Percentiles rank a stretch among this genome's conserved stretches.
Evolutionary conservation across 53 echinoderm and acorn worm genomes (phyloP).

Genomic region (Stichopus horrens): DNA sequence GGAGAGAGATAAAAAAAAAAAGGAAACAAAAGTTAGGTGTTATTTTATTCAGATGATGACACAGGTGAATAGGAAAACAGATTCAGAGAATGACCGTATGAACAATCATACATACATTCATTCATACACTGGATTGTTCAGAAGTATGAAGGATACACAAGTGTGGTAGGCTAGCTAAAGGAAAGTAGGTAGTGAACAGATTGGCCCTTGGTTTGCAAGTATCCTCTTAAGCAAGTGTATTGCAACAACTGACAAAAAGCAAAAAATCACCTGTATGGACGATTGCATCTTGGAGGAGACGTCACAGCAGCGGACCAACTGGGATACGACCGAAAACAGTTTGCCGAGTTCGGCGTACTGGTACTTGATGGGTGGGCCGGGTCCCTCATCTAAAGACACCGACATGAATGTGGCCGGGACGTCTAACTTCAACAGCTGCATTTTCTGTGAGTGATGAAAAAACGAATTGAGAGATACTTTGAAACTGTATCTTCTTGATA

Average conservation of each 20-base stretch:
- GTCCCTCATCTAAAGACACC: conserved; percentile 94
- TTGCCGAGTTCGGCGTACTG: conserved; percentile 99
- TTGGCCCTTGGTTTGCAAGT: no score
- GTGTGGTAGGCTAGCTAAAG: no score
- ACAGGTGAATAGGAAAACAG: no score
- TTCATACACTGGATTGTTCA: no score
- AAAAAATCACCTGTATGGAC: conserved; percentile 61
- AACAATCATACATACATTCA: no score
- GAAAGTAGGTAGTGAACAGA: no score
- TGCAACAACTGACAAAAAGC: no score
- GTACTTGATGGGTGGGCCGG: conserved; percentile 99
- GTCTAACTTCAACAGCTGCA: conserved; percentile 83
- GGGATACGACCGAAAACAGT: conserved; percentile 93
- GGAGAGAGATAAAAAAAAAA: neutral
- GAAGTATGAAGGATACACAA: no score
- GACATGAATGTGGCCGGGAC: conserved; percentile 97
- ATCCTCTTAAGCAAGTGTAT: no score
- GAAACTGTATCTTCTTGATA: no score
- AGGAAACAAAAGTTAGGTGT: neutral
- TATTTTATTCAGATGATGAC: neutral
- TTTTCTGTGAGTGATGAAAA: conserved; percentile 62
- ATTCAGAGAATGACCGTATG: no score
- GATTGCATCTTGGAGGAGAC: conserved; percentile 84
- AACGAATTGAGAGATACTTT: neutral
- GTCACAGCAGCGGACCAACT: conserved; percentile 92